These are phyloP conservation scores for Tethea ocularis DNA, from an alignment of 2,888 invertebrate species.

Conservation along the genomic window DNA sequence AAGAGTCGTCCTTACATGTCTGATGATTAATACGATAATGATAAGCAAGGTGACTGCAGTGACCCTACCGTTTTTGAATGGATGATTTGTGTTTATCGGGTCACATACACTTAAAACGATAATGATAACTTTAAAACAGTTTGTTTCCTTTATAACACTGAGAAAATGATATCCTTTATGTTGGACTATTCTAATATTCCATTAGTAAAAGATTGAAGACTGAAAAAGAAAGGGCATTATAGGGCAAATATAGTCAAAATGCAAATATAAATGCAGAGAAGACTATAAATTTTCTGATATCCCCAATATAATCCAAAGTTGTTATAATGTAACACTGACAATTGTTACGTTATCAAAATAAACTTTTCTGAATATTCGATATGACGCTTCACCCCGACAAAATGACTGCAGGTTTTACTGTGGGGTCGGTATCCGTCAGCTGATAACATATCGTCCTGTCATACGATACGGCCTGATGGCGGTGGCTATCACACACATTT, in stretches of 20 bases:
- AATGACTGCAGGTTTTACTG: slow-evolving; percentile 44
- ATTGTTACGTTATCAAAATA: not conserved
- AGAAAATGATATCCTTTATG: not conserved
- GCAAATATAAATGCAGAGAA: too few relatives aligned
- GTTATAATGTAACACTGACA: not conserved
- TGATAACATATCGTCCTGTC: slow-evolving; percentile 56
- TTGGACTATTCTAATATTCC: not conserved
- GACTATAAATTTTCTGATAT: too few relatives aligned
- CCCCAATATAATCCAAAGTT: too few relatives aligned
- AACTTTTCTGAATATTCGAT: not conserved
- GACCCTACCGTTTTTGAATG: slow-evolving; percentile 41
- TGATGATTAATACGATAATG: slow-evolving; percentile 21
- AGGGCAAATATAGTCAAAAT: too few relatives aligned
- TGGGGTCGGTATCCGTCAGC: slow-evolving; percentile 46
- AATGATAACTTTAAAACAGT: not conserved
- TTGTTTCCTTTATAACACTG: not conserved
- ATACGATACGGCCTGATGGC: slow-evolving; percentile 52
- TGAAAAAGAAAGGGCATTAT: not conserved
- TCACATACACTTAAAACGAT: slow-evolving; percentile 14
- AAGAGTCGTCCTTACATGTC: slow-evolving; percentile 23
- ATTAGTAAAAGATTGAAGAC: not conserved
- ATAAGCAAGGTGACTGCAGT: slow-evolving; percentile 47
- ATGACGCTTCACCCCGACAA: not conserved
- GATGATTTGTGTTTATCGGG: slow-evolving; percentile 39
- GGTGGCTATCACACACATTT: slow-evolving; percentile 5